These are phyloP conservation scores for Agriopis aurantiaria DNA, from an alignment of 2,888 invertebrate species.

Conservation along the genomic window DNA sequence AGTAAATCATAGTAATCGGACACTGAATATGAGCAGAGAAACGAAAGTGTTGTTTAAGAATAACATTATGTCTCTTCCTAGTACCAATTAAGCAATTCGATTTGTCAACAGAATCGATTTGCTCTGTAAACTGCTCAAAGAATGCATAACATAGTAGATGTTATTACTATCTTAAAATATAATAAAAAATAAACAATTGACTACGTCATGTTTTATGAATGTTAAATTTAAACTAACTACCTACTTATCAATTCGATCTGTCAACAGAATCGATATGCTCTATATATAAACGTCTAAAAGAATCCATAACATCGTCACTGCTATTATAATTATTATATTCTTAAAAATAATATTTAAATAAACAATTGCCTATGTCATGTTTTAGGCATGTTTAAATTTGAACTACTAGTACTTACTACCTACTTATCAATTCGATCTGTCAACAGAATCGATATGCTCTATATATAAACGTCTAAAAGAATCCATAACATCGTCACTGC, in stretches of 20 bases:
- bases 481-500: not conserved
- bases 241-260: not conserved
- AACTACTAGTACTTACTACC: no score
- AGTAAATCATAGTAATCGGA: conserved; percentile 34
- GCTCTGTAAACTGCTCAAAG: not conserved
- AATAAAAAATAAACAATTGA: not conserved
- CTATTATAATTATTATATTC: not conserved
- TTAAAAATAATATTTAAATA: not conserved
- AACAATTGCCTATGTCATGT: not conserved
- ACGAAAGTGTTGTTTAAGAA: conserved; percentile 8
- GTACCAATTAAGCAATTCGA: not conserved
- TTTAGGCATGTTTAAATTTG: no score
- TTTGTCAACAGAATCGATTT: conserved; percentile 1
- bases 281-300: not conserved
- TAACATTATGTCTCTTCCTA: not conserved
- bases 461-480: not conserved
- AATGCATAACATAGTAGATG: not conserved
- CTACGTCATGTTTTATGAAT: not conserved
- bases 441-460: not conserved
- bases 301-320: not conserved
- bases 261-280: not conserved
- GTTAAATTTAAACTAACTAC: no score
- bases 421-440: not conserved
- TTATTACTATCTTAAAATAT: conserved; percentile 1
- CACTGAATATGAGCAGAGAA: conserved; percentile 5